Percentiles rank a stretch among this genome's conserved stretches.
These are phyloP conservation scores for Tokudaia muenninki DNA, from an alignment of 2,797 vertebrate genomes.

Conservation along the genomic window DNA sequence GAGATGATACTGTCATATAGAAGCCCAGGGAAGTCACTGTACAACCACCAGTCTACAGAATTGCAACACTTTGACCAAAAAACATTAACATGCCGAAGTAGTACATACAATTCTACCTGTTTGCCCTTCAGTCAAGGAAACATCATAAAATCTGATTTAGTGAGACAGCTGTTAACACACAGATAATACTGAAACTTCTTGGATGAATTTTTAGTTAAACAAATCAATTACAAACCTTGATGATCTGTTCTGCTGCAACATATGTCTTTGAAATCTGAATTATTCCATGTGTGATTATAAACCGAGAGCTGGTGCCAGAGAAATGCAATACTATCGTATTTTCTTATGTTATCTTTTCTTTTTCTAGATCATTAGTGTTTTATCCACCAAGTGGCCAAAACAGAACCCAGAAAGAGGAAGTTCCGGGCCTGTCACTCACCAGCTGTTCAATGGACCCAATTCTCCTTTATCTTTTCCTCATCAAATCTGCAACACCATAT, in stretches of 20 bases:
- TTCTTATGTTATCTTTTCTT: neutral
- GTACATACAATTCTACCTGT: neutral
- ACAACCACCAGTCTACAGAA: neutral
- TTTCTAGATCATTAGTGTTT: neutral
- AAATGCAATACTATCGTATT: neutral
- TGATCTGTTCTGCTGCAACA: neutral
- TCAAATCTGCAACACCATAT: neutral
- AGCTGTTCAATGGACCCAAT: neutral
- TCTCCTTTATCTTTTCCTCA: neutral
- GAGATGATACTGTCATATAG: neutral
- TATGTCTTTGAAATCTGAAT: conserved; percentile 46
- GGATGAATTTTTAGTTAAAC: neutral
- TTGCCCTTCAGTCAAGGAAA: neutral
- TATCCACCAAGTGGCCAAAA: neutral
- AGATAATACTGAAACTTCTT: neutral
- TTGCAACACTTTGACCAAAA: neutral
- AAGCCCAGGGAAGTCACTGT: neutral
- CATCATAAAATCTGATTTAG: neutral
- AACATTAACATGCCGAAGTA: neutral
- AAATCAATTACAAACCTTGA: conserved; percentile 32
- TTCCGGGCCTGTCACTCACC: neutral
- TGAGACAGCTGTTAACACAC: neutral
- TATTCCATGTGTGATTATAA: conserved; percentile 57
- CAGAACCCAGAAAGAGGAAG: neutral
- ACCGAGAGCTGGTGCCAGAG: conserved; percentile 28